These are phyloP conservation scores for Pontoporia blainvillei DNA, from an alignment of 2,113 vertebrate species.

Conservation along the genomic window DNA sequence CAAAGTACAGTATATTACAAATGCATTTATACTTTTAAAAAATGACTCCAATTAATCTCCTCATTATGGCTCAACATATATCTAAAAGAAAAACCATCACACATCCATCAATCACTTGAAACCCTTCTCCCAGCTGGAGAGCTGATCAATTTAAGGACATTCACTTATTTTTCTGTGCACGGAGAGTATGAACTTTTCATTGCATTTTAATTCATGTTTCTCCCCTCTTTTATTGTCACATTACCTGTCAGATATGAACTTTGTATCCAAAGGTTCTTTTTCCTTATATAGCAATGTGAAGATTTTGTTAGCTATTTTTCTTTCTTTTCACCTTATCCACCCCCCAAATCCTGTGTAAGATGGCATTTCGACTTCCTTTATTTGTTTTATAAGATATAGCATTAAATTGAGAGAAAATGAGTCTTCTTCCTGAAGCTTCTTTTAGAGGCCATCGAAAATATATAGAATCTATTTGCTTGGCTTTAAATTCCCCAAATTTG, in stretches of 20 bases:
- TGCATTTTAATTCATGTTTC: conserved; percentile 74
- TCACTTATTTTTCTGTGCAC: conserved; percentile 76
- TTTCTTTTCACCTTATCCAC: conserved; percentile 22
- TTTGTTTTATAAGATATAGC: conserved; percentile 43
- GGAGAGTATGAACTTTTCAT: conserved; percentile 80
- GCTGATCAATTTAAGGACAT: conserved; percentile 77
- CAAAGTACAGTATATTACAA: background rate
- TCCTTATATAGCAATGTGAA: conserved; percentile 62
- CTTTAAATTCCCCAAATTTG: conserved; percentile 46
- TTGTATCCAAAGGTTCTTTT: conserved; percentile 71
- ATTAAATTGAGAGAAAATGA: conserved; percentile 20
- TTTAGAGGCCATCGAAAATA: conserved; percentile 68
- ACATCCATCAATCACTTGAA: conserved; percentile 66
- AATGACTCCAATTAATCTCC: background rate
- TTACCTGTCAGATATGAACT: conserved; percentile 78
- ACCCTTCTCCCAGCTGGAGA: conserved; percentile 62
- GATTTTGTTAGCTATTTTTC: conserved; percentile 62
- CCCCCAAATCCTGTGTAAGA: conserved; percentile 36
- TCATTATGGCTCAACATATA: background rate
- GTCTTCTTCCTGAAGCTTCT: conserved; percentile 3
- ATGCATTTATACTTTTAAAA: background rate
- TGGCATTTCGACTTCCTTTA: conserved; percentile 50
- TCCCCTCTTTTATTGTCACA: conserved; percentile 67
- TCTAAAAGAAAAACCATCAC: conserved; percentile 34
- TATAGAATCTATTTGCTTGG: conserved; percentile 51